These are phyloP conservation scores for Ornithoptera priamus DNA, from an alignment of 2,888 invertebrate genomes.

Conservation along the genomic window DNA sequence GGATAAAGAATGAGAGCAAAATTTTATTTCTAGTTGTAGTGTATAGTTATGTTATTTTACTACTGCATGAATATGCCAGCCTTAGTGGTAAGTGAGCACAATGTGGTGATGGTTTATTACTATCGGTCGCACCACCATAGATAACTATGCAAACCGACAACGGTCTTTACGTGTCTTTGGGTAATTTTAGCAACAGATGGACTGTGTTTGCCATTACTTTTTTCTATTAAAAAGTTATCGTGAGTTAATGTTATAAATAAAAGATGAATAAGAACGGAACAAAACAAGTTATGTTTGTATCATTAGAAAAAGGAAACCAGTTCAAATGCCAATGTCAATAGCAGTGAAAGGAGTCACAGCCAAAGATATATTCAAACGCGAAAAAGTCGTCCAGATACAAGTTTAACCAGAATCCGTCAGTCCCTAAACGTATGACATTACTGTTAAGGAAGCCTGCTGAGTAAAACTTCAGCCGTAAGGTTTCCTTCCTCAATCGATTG, in stretches of 20 bases:
- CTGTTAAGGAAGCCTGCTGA: constrained; percentile 33
- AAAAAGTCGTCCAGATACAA: not conserved
- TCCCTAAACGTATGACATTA: constrained; percentile 29
- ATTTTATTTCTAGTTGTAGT: no score
- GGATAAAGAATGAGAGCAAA: no score
- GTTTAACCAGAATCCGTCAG: constrained; percentile 1
- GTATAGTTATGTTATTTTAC: no score
- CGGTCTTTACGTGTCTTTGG: no score
- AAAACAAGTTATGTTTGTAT: not conserved
- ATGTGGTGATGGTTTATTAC: no score
- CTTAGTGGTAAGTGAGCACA: no score
- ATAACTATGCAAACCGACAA: no score
- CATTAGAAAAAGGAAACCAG: not conserved
- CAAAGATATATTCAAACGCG: constrained; percentile 1
- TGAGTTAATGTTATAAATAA: not conserved
- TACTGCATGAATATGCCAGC: no score
- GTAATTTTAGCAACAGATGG: no score
- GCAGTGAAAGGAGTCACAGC: constrained; percentile 7
- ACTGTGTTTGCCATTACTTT: no score
- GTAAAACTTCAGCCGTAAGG: constrained; percentile 24
- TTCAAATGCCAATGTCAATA: constrained; percentile 7
- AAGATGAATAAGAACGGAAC: not conserved
- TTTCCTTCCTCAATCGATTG: constrained; percentile 33
- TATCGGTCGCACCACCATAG: no score
- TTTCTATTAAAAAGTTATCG: no score